Evolutionary conservation across 1,140 invertebrate genomes (phyloP), one percentile per base, ranked within the genome.

Genomic region (Popillia japonica): DNA sequence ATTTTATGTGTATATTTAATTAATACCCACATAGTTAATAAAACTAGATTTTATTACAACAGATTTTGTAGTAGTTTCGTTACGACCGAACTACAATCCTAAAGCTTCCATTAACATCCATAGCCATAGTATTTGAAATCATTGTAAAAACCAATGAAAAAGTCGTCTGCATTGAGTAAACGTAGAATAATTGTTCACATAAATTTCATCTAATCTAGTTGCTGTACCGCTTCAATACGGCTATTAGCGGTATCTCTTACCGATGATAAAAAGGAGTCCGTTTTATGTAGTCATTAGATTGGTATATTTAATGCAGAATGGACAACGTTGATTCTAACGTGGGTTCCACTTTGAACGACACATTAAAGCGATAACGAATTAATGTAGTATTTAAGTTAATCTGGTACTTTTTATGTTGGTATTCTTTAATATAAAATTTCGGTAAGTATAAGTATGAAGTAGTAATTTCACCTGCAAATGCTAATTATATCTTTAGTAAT

Each of bases 321-420:
- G 27, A 34, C 27, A 34, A 34, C 4, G 27, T 34, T 4, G 27
- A 2, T 4, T 34, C 27, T 4, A 34, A 34, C 27, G 27, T 34
- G 27, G 27, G 27, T 34, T 34, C 27, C 27, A 34, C 27, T 34
- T 34, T 34, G 27, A 34, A 34, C 27, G 27, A 34, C 27, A 34
- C 27, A 34, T 34, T 34, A 34, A 34, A 34, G 27, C 27, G 27
- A 34, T 34, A 34, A 34, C 27, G 27, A 34, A 34, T 34, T 34
- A 34, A 34, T 34, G 27, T 34, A 34, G 27, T 34, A 34, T 34
- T 34, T 34, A 34, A 34, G 27, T 34, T 34, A 83, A 34, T 34
- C 27, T 34, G 27, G 27, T 34, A 4, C 27, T 34, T 34, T 34
- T 34, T 34, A 34, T 34, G 4, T 4, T 2, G 27, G 4, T 34